phyloP scores from a whole-genome alignment of 2,888 invertebrate species.

The Spisula solida region DNA sequence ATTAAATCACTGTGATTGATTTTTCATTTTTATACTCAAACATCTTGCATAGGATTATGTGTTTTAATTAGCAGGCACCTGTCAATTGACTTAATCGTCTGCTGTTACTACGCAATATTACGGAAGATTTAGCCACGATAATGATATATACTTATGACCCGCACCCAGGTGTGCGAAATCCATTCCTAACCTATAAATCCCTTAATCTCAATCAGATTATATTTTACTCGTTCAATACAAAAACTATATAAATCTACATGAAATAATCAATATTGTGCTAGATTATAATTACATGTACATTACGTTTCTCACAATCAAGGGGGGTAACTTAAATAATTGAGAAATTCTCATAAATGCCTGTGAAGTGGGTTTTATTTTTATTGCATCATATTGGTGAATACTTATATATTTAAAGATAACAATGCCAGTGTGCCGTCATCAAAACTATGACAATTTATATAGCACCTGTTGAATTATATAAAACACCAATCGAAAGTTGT shows the following conservation, averaged over 20 bases:
- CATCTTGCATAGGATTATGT: not conserved
- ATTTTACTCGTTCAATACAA: not conserved
- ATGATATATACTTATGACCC: not conserved
- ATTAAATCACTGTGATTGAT: not conserved
- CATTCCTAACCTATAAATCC: not conserved
- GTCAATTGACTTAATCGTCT: not conserved
- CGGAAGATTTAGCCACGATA: not conserved
- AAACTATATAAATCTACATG: not conserved
- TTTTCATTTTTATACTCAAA: not conserved
- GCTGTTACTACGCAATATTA: constrained; percentile 21
- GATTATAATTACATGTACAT: constrained; percentile 5
- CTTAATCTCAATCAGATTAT: constrained; percentile 12
- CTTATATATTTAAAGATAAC: constrained; percentile 3
- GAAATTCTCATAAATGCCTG: not conserved
- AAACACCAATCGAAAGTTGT: too few relatives aligned
- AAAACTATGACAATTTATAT: too few relatives aligned
- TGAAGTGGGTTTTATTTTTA: not conserved
- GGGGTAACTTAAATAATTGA: constrained; percentile 13
- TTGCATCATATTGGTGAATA: not conserved
- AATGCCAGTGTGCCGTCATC: not conserved
- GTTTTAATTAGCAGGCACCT: constrained; percentile 12
- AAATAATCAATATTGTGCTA: constrained; percentile 19
- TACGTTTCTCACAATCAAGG: constrained; percentile 13
- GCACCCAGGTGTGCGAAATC: not conserved
- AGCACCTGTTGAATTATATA: too few relatives aligned